These are phyloP conservation scores for Thamnaconus septentrionalis DNA, from an alignment of 2,113 vertebrate species.

Conservation along the genomic window DNA sequence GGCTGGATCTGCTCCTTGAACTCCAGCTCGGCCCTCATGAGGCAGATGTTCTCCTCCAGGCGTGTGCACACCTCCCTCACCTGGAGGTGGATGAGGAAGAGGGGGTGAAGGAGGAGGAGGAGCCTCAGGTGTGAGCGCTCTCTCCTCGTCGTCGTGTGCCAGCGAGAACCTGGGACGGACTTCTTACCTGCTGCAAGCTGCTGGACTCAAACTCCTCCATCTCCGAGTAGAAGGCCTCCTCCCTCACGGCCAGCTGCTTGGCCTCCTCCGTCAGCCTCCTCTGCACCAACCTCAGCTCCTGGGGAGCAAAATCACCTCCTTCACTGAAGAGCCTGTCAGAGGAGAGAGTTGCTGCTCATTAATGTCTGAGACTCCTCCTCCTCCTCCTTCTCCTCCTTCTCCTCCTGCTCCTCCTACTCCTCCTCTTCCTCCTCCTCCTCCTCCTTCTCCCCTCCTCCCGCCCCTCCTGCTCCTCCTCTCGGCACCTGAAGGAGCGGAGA, in stretches of 20 bases:
- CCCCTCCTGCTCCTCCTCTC: not conserved
- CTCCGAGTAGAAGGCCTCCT: conserved; percentile 33
- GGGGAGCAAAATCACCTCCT: conserved; percentile 49
- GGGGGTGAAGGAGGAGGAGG: not conserved
- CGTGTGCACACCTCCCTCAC: conserved; percentile 28
- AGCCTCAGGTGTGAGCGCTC: not conserved
- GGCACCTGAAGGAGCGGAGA: conserved; percentile 56
- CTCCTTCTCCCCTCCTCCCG: not conserved
- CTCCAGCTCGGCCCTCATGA: conserved; percentile 30
- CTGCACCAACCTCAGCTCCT: conserved; percentile 47
- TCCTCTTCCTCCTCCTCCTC: not conserved
- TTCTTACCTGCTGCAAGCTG: conserved; percentile 47
- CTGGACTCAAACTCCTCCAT: conserved; percentile 42
- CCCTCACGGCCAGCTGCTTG: conserved; percentile 10
- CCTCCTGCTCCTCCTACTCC: too few species aligned
- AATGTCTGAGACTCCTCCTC: not conserved
- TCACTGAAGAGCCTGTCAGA: conserved; percentile 58
- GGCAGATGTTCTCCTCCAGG: conserved; percentile 44
- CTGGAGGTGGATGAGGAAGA: conserved; percentile 27
- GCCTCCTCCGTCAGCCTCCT: conserved; percentile 33
- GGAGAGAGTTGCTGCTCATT: not conserved
- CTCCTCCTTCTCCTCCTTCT: not conserved
- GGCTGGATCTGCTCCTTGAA: conserved; percentile 25
- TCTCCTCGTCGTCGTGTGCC: not conserved
- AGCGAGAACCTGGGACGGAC: not conserved